These are phyloP conservation scores for Stenolophus ochropezus DNA, from an alignment of 2,888 invertebrate genomes.

Conservation along the genomic window DNA sequence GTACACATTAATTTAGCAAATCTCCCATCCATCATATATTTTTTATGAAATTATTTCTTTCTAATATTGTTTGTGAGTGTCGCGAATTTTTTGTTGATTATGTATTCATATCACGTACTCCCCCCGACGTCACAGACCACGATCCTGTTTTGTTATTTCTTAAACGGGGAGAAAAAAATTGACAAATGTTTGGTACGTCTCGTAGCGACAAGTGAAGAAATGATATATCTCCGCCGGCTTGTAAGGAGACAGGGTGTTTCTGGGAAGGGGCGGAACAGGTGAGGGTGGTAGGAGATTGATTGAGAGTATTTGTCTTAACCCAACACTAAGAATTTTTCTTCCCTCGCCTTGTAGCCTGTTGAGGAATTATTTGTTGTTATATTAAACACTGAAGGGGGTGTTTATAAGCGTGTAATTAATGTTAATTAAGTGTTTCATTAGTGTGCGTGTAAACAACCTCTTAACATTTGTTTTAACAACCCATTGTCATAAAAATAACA, in stretches of 20 bases:
- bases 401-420: neutral
- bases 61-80: too few species aligned
- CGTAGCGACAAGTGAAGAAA: constrained; percentile 14
- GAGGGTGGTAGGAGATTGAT: constrained; percentile 1
- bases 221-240: neutral
- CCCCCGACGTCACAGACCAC: neutral
- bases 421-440: neutral
- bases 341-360: neutral
- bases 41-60: too few species aligned
- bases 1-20: too few species aligned
- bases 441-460: neutral
- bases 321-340: neutral
- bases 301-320: constrained; percentile 1
- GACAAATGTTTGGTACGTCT: constrained; percentile 15
- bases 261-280: neutral
- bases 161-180: constrained; percentile 28
- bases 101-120: neutral
- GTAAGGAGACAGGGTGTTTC: neutral
- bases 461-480: neutral
- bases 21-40: too few species aligned
- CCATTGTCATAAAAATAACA: neutral
- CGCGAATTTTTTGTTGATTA: neutral
- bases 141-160: constrained; percentile 34
- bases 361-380: neutral
- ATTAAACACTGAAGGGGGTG: neutral